Evolutionary conservation across 2,113 vertebrate genomes (phyloP).

Genomic region (Eidolon helvum): DNA sequence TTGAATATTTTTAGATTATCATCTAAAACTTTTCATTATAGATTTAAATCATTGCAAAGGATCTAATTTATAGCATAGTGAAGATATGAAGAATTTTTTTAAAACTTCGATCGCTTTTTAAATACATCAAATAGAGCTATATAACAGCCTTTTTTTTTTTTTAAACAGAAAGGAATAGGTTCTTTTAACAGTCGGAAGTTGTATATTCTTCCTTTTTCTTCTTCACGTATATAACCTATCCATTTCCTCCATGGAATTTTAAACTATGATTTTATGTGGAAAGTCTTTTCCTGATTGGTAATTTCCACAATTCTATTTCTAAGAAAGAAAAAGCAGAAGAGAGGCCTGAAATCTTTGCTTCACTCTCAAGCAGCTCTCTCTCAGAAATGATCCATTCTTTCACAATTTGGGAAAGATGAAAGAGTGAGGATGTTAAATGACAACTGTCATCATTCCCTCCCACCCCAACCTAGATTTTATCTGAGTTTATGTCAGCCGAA

Average conservation of each 20-base stretch:
- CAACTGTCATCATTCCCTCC: not conserved
- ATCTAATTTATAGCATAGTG: not conserved
- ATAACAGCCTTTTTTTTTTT: not conserved
- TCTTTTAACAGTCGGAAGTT: not conserved
- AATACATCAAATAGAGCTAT: not conserved
- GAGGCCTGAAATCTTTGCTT: not conserved
- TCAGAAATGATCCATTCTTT: not conserved
- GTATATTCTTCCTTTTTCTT: not conserved
- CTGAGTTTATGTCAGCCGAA: not conserved
- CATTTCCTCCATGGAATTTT: not conserved
- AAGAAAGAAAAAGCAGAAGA: not conserved
- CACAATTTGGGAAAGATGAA: not conserved
- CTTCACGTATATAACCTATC: not conserved
- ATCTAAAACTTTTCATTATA: not conserved
- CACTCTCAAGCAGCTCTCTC: not conserved
- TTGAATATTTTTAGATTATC: not conserved
- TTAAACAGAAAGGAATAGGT: not conserved
- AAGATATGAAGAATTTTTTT: not conserved
- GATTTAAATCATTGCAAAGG: not conserved
- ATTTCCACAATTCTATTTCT: not conserved
- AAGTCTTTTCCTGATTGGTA: not conserved
- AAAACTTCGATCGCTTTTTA: not conserved
- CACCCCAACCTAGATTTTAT: not conserved
- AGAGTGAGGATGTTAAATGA: not conserved
- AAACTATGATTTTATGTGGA: not conserved